Base-by-base conservation (phyloP, 35 echinoderm and acorn worm genomes). In the Patiria miniata region DNA sequence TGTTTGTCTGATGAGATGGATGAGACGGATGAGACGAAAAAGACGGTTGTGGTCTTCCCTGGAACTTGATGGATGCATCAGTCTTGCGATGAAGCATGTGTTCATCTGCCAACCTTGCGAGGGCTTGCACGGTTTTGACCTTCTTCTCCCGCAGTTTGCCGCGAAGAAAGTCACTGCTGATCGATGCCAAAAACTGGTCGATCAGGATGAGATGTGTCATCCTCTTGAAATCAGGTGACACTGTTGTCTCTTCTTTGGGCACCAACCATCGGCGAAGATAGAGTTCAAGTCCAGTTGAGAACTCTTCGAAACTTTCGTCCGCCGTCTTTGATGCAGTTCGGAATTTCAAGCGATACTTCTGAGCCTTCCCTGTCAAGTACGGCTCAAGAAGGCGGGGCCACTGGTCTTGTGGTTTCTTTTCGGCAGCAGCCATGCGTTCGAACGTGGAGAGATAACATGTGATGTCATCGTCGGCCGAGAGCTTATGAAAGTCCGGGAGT, bases 291-390 rank as follows among this genome's bases (percentile, higher is more conserved):
- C 85, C 18, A 5, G n/a, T 29, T n/a, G 40, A 65, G 78, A 52
- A 52, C 68, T 87, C 85, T 30, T 78, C 69, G 51, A 87, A 87
- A 21, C 65, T 87, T 55, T 87, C 85, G 7, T 54, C 85, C 21
- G 37, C 18, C 52, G 78, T 39, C 40, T 87, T 87, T 17, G 44
- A 37, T 33, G 69, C 85, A 50, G 39, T 78, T 51, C 78, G 52
- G 69, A 88, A 81, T 81, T 80, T 88, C n/a, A 79, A 14, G 26
- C 86, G 18, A 55, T 88, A 88, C 44, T 88, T 73, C 47, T 88
- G 77, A 17, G 86, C 78, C 52, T 88, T 88, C 19, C 85, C 85
- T 39, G 85, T 87, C 33, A 87, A 78, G 53, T 78, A 87, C 29
- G 85, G 85, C 52, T 87, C 85, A 18, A 87, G 16, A 22, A 87